Percentiles rank a stretch among this genome's conserved stretches.
phyloP scores from a whole-genome alignment of 1,140 invertebrate genomes.

The Listronotus bonariensis region DNA sequence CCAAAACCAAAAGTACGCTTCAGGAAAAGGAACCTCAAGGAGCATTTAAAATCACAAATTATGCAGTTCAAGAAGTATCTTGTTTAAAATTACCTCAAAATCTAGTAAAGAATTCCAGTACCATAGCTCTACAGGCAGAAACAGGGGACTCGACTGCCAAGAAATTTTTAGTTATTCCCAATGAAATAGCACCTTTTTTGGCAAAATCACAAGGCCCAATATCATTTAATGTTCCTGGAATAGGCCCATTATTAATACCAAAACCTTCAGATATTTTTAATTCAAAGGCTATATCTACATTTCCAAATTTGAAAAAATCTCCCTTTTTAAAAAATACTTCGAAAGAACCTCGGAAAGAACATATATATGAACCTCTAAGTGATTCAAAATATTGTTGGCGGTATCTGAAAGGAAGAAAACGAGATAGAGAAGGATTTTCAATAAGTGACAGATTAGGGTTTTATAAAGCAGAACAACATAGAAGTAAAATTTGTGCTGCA shows the following conservation, averaged over 20 bases:
- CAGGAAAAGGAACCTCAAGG: too few relatives aligned
- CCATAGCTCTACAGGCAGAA: constrained; percentile 7
- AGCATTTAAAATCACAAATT: neutral
- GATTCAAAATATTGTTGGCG: constrained; percentile 30
- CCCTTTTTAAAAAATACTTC: neutral
- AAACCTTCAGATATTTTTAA: constrained; percentile 15
- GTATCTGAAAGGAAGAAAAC: constrained; percentile 12
- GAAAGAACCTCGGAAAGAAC: neutral
- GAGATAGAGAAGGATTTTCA: constrained; percentile 23
- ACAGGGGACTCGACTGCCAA: neutral
- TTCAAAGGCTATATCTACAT: neutral
- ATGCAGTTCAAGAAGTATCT: neutral
- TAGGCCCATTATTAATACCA: constrained; percentile 18
- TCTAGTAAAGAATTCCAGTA: neutral
- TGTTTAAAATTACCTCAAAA: neutral
- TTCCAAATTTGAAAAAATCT: neutral
- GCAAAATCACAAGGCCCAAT: constrained; percentile 8
- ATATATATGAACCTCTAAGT: constrained; percentile 7
- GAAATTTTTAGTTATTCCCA: constrained; percentile 18
- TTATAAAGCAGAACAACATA: constrained; percentile 18
- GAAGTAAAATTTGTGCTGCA: neutral
- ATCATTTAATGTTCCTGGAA: constrained; percentile 22
- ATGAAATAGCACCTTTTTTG: constrained; percentile 12
- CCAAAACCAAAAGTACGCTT: neutral
- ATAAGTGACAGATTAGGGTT: constrained; percentile 26